Percentiles rank a stretch among this genome's conserved stretches.
Evolutionary conservation across 2,888 invertebrate species (phyloP).

Genomic region (Tetropium fuscum): DNA sequence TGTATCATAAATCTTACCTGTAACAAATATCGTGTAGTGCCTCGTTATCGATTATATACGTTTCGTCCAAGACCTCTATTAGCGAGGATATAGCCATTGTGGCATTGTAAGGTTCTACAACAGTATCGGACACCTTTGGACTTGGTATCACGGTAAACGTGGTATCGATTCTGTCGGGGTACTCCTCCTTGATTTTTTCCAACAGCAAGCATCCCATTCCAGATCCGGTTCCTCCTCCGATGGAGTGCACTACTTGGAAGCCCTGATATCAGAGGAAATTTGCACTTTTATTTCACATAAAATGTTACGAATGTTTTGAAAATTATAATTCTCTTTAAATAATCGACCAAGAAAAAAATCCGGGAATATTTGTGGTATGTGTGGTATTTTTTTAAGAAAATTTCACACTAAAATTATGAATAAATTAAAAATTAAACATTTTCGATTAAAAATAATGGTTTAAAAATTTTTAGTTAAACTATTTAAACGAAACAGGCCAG

Average conservation of each 20-base stretch:
- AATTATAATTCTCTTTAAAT: too few species aligned
- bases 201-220: slow-evolving; percentile 77
- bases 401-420: too few species aligned
- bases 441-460: too few species aligned
- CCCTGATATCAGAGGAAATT: slow-evolving; percentile 72
- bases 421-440: too few species aligned
- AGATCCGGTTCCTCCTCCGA: slow-evolving; percentile 83
- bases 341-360: too few species aligned
- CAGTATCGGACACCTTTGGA: slow-evolving; percentile 75
- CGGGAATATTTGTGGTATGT: too few species aligned
- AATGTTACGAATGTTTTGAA: too few species aligned
- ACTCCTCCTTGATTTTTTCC: slow-evolving; percentile 81
- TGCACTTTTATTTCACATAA: too few species aligned
- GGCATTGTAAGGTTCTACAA: slow-evolving; percentile 76
- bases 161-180: slow-evolving; percentile 82
- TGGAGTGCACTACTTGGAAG: slow-evolving; percentile 78
- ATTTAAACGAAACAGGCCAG: too few species aligned
- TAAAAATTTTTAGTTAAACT: too few species aligned
- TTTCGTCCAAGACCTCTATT: slow-evolving; percentile 73
- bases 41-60: slow-evolving; percentile 74
- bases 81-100: slow-evolving; percentile 70
- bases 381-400: too few species aligned
- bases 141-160: slow-evolving; percentile 78
- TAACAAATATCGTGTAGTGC: slow-evolving; percentile 73
- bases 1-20: too few species aligned